A percentile compares a stretch with the other conserved stretches of the same genome.
Conservation (phyloP, 2,888 invertebrate genomes). For the Lutraria lutraria region DNA sequence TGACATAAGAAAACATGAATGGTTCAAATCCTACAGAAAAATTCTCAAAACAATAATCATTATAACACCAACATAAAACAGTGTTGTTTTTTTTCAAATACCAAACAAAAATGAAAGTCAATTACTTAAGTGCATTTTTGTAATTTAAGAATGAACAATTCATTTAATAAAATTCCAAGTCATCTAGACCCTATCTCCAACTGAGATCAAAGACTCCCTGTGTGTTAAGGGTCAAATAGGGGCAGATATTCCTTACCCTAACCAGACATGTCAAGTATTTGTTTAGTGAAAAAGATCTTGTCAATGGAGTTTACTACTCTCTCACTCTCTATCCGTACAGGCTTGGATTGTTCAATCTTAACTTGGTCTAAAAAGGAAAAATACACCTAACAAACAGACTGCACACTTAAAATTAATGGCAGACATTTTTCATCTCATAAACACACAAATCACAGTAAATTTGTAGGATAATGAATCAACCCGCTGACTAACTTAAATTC, state of each 20-base stretch:
- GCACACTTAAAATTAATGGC: conserved; percentile 1
- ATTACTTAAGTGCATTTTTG: not conserved
- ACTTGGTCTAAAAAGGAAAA: conserved; percentile 7
- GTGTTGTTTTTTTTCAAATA: too few relatives aligned
- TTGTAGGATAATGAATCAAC: not conserved
- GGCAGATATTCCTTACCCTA: not conserved
- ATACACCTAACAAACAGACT: not conserved
- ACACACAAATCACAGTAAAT: conserved; percentile 15
- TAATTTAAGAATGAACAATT: conserved; percentile 1
- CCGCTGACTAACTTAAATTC: not conserved
- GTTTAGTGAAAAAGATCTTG: not conserved
- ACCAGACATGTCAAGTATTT: conserved; percentile 14
- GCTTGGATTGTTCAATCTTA: not conserved
- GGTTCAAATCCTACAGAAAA: too few relatives aligned
- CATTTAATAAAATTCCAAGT: not conserved
- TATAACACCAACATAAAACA: too few relatives aligned
- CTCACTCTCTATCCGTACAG: not conserved
- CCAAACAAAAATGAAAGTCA: too few relatives aligned
- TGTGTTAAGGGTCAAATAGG: not conserved
- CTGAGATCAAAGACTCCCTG: conserved; percentile 18
- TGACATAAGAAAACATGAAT: too few relatives aligned
- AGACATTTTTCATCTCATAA: conserved; percentile 3
- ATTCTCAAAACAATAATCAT: too few relatives aligned
- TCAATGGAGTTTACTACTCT: not conserved
- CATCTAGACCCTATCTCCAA: not conserved